Conservation (phyloP, 2,888 invertebrate species). For the Parnassius glacialis region DNA sequence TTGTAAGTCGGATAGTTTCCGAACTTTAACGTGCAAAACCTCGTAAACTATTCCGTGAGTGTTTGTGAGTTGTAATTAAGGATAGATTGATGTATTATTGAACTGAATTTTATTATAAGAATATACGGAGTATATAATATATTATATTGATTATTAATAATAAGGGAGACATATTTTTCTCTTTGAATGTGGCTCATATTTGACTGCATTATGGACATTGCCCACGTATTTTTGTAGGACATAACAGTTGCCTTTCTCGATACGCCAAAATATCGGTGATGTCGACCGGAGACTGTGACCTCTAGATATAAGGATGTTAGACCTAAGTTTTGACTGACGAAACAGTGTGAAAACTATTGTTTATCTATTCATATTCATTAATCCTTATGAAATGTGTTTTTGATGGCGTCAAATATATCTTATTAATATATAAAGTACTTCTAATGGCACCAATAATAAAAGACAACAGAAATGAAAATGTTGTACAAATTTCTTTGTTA, state of each 20-base stretch:
- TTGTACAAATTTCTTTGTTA: too few relatives aligned
- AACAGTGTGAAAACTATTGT: slow-evolving; percentile 64
- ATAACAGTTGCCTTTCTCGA: slow-evolving; percentile 68
- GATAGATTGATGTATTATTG: slow-evolving; percentile 52
- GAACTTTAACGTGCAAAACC: slow-evolving; percentile 37
- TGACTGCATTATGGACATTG: slow-evolving; percentile 76
- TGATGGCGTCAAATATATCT: slow-evolving; percentile 18
- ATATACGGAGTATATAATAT: slow-evolving; percentile 51
- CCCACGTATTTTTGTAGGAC: slow-evolving; percentile 80
- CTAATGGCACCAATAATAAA: slow-evolving; percentile 13
- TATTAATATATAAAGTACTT: slow-evolving; percentile 10
- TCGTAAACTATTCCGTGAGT: slow-evolving; percentile 57
- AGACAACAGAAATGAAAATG: background rate
- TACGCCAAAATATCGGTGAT: slow-evolving; percentile 54
- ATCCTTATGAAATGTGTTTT: slow-evolving; percentile 18
- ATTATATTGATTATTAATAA: slow-evolving; percentile 54
- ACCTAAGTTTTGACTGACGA: slow-evolving; percentile 68
- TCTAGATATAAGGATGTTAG: slow-evolving; percentile 56
- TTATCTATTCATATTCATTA: slow-evolving; percentile 4
- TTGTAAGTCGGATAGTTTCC: slow-evolving; percentile 1
- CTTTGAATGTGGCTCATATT: slow-evolving; percentile 71
- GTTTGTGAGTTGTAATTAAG: slow-evolving; percentile 46
- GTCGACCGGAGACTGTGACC: slow-evolving; percentile 73
- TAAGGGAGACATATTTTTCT: slow-evolving; percentile 80
- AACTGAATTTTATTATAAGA: slow-evolving; percentile 51